These are phyloP conservation scores for Poecilia latipinna DNA, from an alignment of 2,113 vertebrate genomes.

Conservation along the genomic window DNA sequence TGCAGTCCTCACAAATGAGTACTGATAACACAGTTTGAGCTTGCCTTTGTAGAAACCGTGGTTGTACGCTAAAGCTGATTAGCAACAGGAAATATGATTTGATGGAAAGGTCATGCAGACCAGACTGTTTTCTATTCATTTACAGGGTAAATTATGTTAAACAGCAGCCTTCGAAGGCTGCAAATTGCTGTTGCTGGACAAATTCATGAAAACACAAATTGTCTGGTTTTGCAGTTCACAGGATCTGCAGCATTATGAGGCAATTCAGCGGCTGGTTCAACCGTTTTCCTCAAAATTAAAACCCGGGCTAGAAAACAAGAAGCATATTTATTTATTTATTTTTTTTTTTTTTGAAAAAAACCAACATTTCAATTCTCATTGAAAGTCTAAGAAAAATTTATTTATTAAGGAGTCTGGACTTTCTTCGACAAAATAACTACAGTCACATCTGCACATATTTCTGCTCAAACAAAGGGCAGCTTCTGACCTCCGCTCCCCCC, in stretches of 20 bases:
- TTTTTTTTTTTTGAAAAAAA: background rate
- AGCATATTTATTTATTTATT: background rate
- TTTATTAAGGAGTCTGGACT: no score
- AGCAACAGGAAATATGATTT: constrained; percentile 8
- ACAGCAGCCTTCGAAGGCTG: background rate
- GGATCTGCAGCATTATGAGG: background rate
- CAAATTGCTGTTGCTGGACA: background rate
- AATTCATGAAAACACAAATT: background rate
- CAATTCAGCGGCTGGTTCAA: background rate
- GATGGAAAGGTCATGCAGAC: background rate
- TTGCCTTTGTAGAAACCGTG: background rate
- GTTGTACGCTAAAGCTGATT: background rate
- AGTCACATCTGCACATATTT: background rate
- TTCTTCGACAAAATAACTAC: background rate
- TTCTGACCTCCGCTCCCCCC: no score
- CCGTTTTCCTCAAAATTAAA: background rate
- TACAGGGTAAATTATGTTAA: background rate
- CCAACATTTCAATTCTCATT: background rate
- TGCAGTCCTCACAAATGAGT: constrained; percentile 25
- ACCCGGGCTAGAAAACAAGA: background rate
- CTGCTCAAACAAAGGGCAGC: no score
- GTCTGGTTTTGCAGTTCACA: background rate
- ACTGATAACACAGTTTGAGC: background rate
- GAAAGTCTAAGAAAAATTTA: background rate
- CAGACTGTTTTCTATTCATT: background rate